phyloP scores from a whole-genome alignment of 2,113 vertebrate genomes.

The Brachypodius melanocephalos region DNA sequence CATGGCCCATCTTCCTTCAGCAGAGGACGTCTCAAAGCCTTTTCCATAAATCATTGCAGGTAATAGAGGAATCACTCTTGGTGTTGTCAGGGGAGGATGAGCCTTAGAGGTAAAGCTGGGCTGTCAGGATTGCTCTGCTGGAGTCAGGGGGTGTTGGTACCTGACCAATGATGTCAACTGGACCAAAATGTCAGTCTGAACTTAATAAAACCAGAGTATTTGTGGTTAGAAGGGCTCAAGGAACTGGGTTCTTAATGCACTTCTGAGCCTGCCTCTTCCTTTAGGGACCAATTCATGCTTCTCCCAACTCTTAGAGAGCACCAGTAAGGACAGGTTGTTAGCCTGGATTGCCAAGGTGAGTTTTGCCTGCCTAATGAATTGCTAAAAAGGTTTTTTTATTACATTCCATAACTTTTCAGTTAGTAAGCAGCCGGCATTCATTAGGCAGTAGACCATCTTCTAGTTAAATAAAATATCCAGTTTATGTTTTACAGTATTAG shows the following conservation, averaged over 20 bases:
- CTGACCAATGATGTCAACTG: neutral
- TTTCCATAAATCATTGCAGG: slow-evolving; percentile 58
- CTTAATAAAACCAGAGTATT: slow-evolving; percentile 5
- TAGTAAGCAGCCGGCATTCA: neutral
- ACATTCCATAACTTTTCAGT: neutral
- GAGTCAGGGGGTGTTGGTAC: neutral
- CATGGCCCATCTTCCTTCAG: slow-evolving; percentile 63
- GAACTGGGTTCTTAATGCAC: slow-evolving; percentile 14
- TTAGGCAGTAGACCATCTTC: neutral
- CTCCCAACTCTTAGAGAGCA: neutral
- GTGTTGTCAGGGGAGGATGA: slow-evolving; percentile 50
- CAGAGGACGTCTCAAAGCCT: slow-evolving; percentile 61
- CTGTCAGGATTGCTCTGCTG: neutral
- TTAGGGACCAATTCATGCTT: slow-evolving; percentile 29
- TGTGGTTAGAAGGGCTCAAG: slow-evolving; percentile 32
- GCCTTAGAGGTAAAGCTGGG: slow-evolving; percentile 20
- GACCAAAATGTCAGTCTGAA: neutral
- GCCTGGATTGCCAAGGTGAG: neutral
- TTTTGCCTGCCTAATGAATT: slow-evolving; percentile 29
- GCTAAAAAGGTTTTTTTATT: slow-evolving; percentile 23
- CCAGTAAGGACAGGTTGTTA: neutral
- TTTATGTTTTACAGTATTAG: neutral
- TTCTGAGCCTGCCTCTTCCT: slow-evolving; percentile 42
- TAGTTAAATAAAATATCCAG: neutral
- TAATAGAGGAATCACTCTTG: slow-evolving; percentile 50